Evolutionary conservation across 2,797 vertebrate genomes (phyloP).

Genomic region (Artibeus jamaicensis): DNA sequence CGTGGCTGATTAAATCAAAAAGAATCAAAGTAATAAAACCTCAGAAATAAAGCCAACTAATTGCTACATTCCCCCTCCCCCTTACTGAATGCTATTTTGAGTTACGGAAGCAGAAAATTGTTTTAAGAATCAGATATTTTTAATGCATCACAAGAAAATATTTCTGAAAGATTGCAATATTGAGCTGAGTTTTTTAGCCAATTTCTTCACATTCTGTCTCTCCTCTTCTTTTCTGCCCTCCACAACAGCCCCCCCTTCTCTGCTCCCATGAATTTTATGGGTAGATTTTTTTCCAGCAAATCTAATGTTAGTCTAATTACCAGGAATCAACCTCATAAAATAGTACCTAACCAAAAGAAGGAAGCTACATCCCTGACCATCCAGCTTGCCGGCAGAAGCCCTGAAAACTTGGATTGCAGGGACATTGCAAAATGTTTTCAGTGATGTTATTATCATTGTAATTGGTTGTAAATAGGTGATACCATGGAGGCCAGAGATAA

Average conservation of each 20-base stretch:
- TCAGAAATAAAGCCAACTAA: conserved; percentile 69
- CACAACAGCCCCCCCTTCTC: not conserved
- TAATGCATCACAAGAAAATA: conserved; percentile 57
- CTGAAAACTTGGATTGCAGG: conserved; percentile 58
- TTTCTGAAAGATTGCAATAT: conserved; percentile 15
- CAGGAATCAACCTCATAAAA: conserved; percentile 13
- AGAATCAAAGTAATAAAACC: conserved; percentile 72
- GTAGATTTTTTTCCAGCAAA: conserved; percentile 36
- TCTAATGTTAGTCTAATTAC: conserved; percentile 7
- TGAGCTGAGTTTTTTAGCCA: conserved; percentile 21
- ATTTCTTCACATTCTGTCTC: not conserved
- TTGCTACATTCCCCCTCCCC: conserved; percentile 42
- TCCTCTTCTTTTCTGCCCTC: not conserved
- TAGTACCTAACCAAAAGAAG: not conserved
- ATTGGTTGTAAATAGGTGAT: conserved; percentile 57
- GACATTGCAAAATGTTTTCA: conserved; percentile 64
- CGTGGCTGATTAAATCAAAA: conserved; percentile 72
- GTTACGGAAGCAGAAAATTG: conserved; percentile 66
- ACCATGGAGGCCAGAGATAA: conserved; percentile 55
- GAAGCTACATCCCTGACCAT: not conserved
- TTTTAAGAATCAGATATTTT: conserved; percentile 68
- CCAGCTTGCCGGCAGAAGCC: conserved; percentile 48
- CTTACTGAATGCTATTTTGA: conserved; percentile 58
- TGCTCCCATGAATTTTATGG: not conserved
- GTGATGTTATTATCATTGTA: conserved; percentile 40